phyloP scores from a whole-genome alignment of 2,113 vertebrate genomes.

The Collichthys lucidus region DNA sequence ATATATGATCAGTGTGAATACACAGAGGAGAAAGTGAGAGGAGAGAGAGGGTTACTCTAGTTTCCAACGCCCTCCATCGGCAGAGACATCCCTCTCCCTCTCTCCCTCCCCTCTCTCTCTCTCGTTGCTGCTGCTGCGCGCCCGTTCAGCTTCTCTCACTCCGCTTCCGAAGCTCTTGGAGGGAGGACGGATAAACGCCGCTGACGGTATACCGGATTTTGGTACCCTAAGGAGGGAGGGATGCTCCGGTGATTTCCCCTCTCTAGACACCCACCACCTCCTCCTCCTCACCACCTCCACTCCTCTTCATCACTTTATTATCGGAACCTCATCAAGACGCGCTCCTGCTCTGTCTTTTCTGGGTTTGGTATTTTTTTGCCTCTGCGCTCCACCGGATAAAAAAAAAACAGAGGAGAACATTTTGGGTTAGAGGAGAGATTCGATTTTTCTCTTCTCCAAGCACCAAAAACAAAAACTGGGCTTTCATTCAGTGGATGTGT shows the following conservation, averaged over 20 bases:
- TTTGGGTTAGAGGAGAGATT: conserved; percentile 17
- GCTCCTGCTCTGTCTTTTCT: background rate
- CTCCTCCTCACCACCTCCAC: background rate
- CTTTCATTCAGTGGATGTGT: conserved; percentile 66
- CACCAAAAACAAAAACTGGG: conserved; percentile 33
- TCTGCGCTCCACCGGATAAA: conserved; percentile 48
- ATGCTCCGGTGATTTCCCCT: conserved; percentile 70
- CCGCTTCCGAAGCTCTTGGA: conserved; percentile 66
- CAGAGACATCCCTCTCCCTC: conserved; percentile 33
- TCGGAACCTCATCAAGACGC: conserved; percentile 51
- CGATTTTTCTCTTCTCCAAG: background rate
- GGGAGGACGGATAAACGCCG: conserved; percentile 72
- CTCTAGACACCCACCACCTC: conserved; percentile 18
- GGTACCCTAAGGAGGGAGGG: conserved; percentile 54
- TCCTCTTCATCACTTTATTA: conserved; percentile 43
- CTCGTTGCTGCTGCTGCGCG: conserved; percentile 30
- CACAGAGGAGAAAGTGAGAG: background rate
- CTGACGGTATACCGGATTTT: conserved; percentile 57
- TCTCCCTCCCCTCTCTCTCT: background rate
- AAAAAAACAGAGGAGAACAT: conserved; percentile 39
- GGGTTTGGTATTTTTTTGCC: background rate
- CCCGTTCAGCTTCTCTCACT: conserved; percentile 64
- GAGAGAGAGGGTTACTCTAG: conserved; percentile 53
- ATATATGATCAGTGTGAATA: background rate
- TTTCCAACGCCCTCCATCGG: conserved; percentile 79